A percentile compares a stretch with the other conserved stretches of the same genome.
Evolutionary conservation across 2,797 vertebrate species (phyloP).

Genomic region (Liparis tanakae): DNA sequence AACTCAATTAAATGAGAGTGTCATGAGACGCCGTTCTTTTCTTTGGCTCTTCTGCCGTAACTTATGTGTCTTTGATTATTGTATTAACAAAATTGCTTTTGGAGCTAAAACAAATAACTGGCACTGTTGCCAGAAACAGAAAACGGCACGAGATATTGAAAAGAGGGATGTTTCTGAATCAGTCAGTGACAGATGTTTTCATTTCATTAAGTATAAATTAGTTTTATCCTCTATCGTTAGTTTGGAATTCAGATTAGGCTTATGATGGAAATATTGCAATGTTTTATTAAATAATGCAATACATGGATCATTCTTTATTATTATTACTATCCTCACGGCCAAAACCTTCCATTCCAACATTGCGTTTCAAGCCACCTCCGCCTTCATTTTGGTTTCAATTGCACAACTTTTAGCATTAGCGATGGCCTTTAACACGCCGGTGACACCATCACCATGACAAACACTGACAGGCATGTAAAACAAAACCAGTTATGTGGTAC

Average conservation of each 20-base stretch:
- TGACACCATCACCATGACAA: not conserved
- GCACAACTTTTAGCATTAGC: not conserved
- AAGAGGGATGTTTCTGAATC: not conserved
- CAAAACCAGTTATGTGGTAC: not conserved
- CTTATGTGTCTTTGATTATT: not conserved
- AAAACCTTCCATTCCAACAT: not conserved
- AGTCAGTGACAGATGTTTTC: not conserved
- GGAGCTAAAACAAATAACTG: not conserved
- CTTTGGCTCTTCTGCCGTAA: not conserved
- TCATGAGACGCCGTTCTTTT: not conserved
- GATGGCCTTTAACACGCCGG: not conserved
- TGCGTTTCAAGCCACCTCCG: no score
- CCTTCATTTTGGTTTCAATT: not conserved
- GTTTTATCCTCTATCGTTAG: not conserved
- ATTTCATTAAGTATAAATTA: not conserved
- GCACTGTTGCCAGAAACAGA: not conserved
- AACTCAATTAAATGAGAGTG: not conserved
- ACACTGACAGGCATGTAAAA: not conserved
- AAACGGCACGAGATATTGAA: not conserved
- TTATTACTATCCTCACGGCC: not conserved
- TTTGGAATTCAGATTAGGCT: not conserved
- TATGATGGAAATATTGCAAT: not conserved
- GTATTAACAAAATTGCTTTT: not conserved
- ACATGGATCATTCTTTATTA: not conserved
- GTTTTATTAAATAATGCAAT: not conserved